Evolutionary conservation across 2,113 vertebrate species (phyloP).

Genomic region (Psilopogon haemacephalus): DNA sequence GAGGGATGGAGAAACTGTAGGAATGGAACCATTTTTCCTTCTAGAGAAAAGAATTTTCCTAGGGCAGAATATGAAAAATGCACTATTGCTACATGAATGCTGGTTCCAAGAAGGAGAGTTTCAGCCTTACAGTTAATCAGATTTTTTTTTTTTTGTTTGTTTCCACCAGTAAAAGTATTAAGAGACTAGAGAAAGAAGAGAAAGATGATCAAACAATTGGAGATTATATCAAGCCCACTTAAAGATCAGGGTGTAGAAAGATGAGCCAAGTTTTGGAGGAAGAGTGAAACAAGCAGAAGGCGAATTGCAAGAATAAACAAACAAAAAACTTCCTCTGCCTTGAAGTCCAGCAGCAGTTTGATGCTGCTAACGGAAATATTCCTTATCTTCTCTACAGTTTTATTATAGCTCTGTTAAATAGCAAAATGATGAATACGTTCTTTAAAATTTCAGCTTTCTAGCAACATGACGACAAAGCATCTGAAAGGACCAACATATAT

Average conservation of each 20-base stretch:
- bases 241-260: neutral
- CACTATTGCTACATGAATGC: neutral
- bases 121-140: neutral
- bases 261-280: neutral
- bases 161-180: neutral
- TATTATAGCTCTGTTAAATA: neutral
- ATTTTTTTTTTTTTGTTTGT: rapidly evolving
- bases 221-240: neutral
- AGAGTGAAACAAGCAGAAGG: neutral
- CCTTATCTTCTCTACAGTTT: neutral
- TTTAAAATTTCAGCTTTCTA: neutral
- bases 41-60: neutral
- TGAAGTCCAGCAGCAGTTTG: neutral
- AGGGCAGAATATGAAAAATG: neutral
- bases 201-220: neutral
- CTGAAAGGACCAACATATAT: neutral
- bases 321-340: conserved; percentile 3
- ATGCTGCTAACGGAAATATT: neutral
- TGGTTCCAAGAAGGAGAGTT: neutral
- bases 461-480: neutral
- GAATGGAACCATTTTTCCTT: neutral
- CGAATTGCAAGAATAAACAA: neutral
- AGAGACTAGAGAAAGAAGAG: neutral
- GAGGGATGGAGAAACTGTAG: neutral
- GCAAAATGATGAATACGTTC: neutral